phyloP scores from a whole-genome alignment of 2,888 invertebrate species.

The Glaucopsyche alexis region DNA sequence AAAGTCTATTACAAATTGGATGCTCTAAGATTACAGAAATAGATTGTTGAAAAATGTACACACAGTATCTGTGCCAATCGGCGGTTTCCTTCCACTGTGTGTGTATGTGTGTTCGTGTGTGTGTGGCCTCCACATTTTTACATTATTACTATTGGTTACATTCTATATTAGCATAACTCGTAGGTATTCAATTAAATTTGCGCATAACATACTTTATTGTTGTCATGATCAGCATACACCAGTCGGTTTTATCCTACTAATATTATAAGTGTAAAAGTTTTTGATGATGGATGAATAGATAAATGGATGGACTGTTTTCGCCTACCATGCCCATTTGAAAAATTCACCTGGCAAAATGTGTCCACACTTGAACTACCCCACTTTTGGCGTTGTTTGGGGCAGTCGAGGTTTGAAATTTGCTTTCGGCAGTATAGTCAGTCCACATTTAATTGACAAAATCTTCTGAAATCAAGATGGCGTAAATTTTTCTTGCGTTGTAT shows the following conservation, averaged over 20 bases:
- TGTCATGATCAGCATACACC: neutral
- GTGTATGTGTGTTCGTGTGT: conserved; percentile 42
- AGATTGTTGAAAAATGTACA: conserved; percentile 72
- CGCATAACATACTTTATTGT: neutral
- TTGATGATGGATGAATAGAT: no score
- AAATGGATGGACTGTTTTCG: no score
- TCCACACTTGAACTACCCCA: no score
- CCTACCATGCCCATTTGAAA: no score
- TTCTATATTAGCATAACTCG: conserved; percentile 27
- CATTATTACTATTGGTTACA: conserved; percentile 31
- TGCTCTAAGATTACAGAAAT: conserved; percentile 75
- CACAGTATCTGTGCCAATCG: conserved; percentile 59
- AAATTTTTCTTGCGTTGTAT: no score
- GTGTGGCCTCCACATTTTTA: conserved; percentile 36
- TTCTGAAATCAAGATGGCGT: no score
- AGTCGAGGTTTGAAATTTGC: no score
- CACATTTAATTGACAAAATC: no score
- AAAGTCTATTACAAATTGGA: conserved; percentile 72
- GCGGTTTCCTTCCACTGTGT: conserved; percentile 42
- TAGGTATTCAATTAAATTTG: conserved; percentile 23
- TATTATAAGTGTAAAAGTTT: no score
- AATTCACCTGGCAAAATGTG: no score
- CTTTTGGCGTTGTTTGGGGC: no score
- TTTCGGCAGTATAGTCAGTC: no score
- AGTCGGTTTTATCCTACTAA: neutral